These are phyloP conservation scores for Dinocampus coccinellae DNA, from an alignment of 2,888 invertebrate genomes.

Conservation along the genomic window DNA sequence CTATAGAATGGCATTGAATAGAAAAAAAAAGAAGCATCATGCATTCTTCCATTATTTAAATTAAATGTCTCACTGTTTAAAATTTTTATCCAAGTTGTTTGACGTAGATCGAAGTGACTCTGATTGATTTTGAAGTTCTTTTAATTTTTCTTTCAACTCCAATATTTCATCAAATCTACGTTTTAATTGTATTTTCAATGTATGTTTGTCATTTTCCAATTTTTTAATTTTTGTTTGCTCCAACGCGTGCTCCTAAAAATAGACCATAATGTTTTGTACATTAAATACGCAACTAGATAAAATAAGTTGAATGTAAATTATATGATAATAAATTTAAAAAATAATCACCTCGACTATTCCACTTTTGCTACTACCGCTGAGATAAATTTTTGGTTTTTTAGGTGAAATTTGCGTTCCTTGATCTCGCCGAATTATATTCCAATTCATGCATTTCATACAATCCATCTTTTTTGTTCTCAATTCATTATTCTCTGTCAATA, in stretches of 20 bases:
- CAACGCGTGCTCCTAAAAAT: conserved; percentile 54
- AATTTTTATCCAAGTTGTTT: background rate
- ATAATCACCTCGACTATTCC: conserved; percentile 55
- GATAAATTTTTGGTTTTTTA: conserved; percentile 39
- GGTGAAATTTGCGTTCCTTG: conserved; percentile 55
- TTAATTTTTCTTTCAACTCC: conserved; percentile 48
- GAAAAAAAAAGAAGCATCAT: background rate
- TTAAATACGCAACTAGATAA: background rate
- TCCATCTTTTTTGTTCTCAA: conserved; percentile 51
- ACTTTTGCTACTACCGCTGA: conserved; percentile 50
- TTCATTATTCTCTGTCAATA: conserved; percentile 49
- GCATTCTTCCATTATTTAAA: background rate
- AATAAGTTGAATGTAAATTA: background rate
- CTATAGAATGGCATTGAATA: background rate
- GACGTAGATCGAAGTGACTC: background rate
- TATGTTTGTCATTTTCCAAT: conserved; percentile 71
- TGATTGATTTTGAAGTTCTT: conserved; percentile 42
- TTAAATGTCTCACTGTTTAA: conserved; percentile 17
- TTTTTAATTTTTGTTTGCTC: conserved; percentile 72
- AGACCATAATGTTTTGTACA: background rate
- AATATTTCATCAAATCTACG: conserved; percentile 65
- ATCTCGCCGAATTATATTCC: conserved; percentile 51
- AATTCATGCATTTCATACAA: conserved; percentile 53
- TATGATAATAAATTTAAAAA: conserved; percentile 7
- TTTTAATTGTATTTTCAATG: conserved; percentile 70